Base-by-base conservation (phyloP, 2,797 vertebrate species). In the Gorsachius magnificus region DNA sequence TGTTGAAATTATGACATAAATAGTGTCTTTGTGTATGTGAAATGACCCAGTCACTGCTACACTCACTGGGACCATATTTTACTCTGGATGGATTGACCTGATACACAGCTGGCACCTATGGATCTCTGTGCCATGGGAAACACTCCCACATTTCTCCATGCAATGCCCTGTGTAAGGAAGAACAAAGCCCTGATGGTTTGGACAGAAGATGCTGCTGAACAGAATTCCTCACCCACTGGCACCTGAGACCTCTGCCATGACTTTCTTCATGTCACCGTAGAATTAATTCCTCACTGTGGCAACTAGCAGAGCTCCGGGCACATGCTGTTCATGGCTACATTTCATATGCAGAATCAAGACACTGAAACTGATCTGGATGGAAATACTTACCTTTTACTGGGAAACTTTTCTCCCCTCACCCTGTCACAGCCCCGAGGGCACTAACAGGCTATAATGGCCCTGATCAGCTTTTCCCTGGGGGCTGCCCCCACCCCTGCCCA, bases 101-200 rank as follows among this genome's bases (percentile, higher is more conserved):
- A 18, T 21, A 16, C 6, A 10, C 36, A 60, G 31, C 31, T 70
- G 65, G 29, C 71, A 86, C 35, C 38, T 35, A 2, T 14, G 64
- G 50, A 46, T 66, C 48, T 51, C 41, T 13, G 7, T 5, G 28
- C 22, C 18, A 8, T 29, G 28, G 66, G 20, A 48, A 88, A 36
- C 12, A 17, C 11, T 2, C 17, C 17, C 28, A 6, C 2, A 0
- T 5, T 28, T 24, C 63, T 69, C 20, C 4, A 0, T 20, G 22
- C 11, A 60, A 9, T 7, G 5, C 4, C 13, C 22, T 54, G 1
- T 1, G 9, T 19, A 15, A 43, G 33, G 25, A 45, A 51, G 38
- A 56, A 35, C 3, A 2, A 82, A 43, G 6, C 16, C 38, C 11
- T 4, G 33, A 24, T 19, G 17, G 38, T 46, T 56, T 61, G 54